Evolutionary conservation across 2,888 invertebrate species (phyloP), one percentile per base, ranked within the genome.

Genomic region (Coelinius sp.): DNA sequence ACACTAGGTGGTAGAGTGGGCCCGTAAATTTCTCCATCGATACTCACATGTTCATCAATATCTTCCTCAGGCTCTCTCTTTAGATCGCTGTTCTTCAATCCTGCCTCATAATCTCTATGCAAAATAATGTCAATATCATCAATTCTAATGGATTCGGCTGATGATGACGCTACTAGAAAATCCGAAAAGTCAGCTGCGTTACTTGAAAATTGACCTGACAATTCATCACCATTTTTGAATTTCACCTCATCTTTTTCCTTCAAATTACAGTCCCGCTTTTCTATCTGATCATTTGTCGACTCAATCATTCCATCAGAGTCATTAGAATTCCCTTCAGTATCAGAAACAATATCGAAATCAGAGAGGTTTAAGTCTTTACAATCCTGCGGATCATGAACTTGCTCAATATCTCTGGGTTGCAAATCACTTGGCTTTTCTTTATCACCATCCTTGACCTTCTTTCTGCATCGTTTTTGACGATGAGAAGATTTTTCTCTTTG

Each of bases 101-200:
- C 31, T 64, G 44, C 44, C 10, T 66, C 25, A 5, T 17, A 24
- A 63, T 38, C 38, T 24, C 53, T 52, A 27, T 14, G 20, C 4
- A 38, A 41, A 6, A 44, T 17, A 31, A n/a, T 27, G 56, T 70
- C 53, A 27, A 12, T 44, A 27, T 64, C 12, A 38, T 17, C 25
- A 22, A 31, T 20, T 22, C 24, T 68, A 27, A 27, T 8, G 27
- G 68, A 59, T 73, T 70, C 68, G 46, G 73, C 74, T 64, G 78
- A 68, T 67, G 77, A 70, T 72, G 80, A 76, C 31, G 77, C 56
- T 78, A 80, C 67, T 76, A 75, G 75, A 68, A 76, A 77, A 84
- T 85, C 84, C 83, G 84, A 82, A 85, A 84, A 68, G 76, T 78
- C 77, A 81, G 79, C 78, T 80, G 81, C 76, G 78, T 82, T 83